These are phyloP conservation scores for Rhincodon typus DNA, from an alignment of 2,797 vertebrate species.

Conservation along the genomic window DNA sequence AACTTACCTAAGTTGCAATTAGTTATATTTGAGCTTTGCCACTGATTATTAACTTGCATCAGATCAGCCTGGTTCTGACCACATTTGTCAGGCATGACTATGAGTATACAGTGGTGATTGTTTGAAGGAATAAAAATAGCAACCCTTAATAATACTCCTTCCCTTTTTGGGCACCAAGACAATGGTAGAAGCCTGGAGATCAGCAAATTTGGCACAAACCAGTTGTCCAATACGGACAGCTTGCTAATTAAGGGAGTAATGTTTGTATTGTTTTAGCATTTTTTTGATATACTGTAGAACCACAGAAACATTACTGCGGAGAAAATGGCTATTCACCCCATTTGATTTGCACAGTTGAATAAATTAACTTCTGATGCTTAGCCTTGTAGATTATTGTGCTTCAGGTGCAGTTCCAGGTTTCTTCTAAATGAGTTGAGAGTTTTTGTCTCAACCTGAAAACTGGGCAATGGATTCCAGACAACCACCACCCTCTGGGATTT, in stretches of 20 bases:
- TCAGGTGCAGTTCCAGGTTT: not conserved
- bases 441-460: too few relatives aligned
- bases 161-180: not conserved
- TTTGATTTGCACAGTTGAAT: too few relatives aligned
- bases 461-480: too few relatives aligned
- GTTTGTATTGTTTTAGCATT: too few relatives aligned
- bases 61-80: not conserved
- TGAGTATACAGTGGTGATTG: not conserved
- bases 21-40: not conserved
- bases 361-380: too few relatives aligned
- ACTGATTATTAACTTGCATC: not conserved
- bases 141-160: not conserved
- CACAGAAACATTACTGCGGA: too few relatives aligned
- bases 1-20: not conserved
- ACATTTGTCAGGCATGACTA: not conserved
- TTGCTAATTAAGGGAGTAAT: not conserved
- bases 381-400: too few relatives aligned
- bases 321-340: too few relatives aligned
- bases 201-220: not conserved
- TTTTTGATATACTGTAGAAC: too few relatives aligned
- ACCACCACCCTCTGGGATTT: not conserved
- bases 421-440: not conserved
- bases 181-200: not conserved
- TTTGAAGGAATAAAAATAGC: not conserved
- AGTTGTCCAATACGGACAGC: not conserved